Percentiles rank a stretch among this genome's conserved stretches.
Conservation (phyloP, 1,140 invertebrate species). For the Micrasema longulum region DNA sequence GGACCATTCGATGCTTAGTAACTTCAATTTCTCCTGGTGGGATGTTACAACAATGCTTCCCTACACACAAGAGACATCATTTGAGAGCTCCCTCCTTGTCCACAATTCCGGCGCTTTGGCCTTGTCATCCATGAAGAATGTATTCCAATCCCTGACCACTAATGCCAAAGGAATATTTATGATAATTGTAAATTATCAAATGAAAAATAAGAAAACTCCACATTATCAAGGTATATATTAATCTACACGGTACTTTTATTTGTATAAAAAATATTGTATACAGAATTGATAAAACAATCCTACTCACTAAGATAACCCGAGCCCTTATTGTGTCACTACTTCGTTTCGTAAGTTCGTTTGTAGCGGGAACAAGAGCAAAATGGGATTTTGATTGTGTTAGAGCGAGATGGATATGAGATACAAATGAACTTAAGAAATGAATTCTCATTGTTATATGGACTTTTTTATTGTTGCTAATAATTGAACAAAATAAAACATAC, state of each 20-base stretch:
- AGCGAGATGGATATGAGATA: too few relatives aligned
- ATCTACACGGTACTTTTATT: too few relatives aligned
- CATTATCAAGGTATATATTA: constrained; percentile 77
- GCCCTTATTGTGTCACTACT: too few relatives aligned
- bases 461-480: too few relatives aligned
- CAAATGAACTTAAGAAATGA: too few relatives aligned
- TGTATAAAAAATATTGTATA: constrained; percentile 10
- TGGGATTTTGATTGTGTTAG: too few relatives aligned
- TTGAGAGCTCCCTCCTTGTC: constrained; percentile 86
- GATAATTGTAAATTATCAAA: constrained; percentile 83
- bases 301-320: too few relatives aligned
- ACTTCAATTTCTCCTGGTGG: constrained; percentile 91
- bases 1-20: constrained; percentile 85
- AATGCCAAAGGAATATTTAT: constrained; percentile 91
- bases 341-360: too few relatives aligned
- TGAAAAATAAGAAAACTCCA: constrained; percentile 76
- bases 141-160: constrained; percentile 87
- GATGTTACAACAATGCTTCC: constrained; percentile 87
- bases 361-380: too few relatives aligned
- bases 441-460: too few relatives aligned
- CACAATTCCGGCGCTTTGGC: constrained; percentile 83
- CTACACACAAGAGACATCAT: constrained; percentile 89
- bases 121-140: constrained; percentile 87
- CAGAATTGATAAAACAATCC: not conserved
- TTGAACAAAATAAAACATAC: too few relatives aligned